Base-by-base conservation (phyloP, 2,113 vertebrate genomes). In the Myrmophylax atrothorax region DNA sequence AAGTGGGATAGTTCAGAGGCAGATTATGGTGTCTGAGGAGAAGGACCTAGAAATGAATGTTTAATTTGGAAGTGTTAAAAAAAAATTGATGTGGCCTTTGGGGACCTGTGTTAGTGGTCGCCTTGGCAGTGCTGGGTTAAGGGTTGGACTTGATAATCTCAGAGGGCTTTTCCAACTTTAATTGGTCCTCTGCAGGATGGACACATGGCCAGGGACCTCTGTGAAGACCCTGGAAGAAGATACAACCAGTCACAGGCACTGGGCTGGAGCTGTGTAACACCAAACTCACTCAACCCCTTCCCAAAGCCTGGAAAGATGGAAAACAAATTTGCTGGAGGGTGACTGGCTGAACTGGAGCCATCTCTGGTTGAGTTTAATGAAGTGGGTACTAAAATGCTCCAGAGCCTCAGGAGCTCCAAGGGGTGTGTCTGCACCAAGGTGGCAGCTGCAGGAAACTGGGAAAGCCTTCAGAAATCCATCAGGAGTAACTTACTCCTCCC, bases 71-170 rank as follows among this genome's bases (percentile, higher is more conserved):
- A 60, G 24, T 10, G 69, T 23, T 23, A 38, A 12, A 22, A 62
- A 35, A 0, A 14, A n/a, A 0, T 0, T n/a, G 38, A 40, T 12
- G 62, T 22, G 69, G 37, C 77, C 64, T 33, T 0, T 10, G 26
- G 68, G 86, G 60, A 44, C 60, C 14, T 0, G 33, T 31, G 25
- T 2, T 37, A 19, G 56, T 4, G 66, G 66, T 35, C 49, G 67
- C 56, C 29, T 35, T 14, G 85, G 58, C 49, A 9, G 68, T 0
- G 35, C 42, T 44, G 22, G 40, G 56, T 8, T 37, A 29, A 10
- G 4, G 19, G 24, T 0, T 40, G 59, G 68, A 7, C 18, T 52
- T 6, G 5, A 24, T 19, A 52, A 53, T 2, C 28, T 10, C 46
- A 1, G 23, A n/a, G 69, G 52, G 60, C 3, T 60, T n/a, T 29